Conservation (phyloP, 2,113 vertebrate species). For the Anguilla japonica region DNA sequence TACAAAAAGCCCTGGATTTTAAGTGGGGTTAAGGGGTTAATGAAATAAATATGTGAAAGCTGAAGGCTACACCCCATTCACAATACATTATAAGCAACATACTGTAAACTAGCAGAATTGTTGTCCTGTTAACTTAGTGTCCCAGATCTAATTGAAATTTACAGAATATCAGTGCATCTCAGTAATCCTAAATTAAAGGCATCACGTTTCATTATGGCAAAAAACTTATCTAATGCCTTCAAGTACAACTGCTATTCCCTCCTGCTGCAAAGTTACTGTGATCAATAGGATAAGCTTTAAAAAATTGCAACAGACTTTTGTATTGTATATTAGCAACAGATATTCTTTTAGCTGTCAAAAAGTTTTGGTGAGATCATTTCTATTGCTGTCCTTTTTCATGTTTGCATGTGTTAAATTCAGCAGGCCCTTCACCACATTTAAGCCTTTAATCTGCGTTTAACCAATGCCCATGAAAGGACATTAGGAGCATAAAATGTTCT, state of each 20-base stretch:
- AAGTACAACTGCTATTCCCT: background rate
- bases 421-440: background rate
- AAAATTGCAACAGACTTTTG: background rate
- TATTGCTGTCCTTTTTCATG: background rate
- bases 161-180: background rate
- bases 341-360: background rate
- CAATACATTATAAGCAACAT: background rate
- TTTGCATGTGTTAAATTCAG: background rate
- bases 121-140: background rate
- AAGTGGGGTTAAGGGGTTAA: background rate
- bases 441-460: constrained; percentile 4
- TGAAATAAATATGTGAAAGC: too few species aligned
- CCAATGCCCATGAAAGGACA: background rate
- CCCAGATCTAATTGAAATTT: background rate
- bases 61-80: background rate
- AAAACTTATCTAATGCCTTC: background rate
- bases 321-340: background rate
- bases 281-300: background rate
- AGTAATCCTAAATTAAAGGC: background rate
- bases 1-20: background rate
- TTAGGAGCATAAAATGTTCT: background rate
- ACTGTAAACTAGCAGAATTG: background rate
- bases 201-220: background rate
- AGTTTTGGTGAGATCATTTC: constrained; percentile 7
- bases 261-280: background rate